A percentile compares a stretch with the other conserved stretches of the same genome.
Evolutionary conservation across 2,113 vertebrate genomes (phyloP).

Genomic region (Peromyscus maniculatus): DNA sequence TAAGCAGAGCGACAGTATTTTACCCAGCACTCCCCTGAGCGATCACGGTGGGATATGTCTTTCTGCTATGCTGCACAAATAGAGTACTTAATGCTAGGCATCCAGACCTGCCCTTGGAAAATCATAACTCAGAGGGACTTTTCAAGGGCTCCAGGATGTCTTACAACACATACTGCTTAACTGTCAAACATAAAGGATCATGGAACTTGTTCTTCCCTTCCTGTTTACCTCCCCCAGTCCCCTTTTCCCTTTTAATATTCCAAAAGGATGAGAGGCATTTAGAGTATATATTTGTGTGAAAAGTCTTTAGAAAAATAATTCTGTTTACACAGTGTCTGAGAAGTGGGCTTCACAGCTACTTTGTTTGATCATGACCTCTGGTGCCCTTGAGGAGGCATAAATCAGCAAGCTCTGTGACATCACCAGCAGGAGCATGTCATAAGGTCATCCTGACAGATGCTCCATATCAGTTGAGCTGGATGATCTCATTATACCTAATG

Average conservation of each 20-base stretch:
- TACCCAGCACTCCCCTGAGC: neutral
- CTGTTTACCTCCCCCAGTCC: neutral
- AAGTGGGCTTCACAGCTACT: neutral
- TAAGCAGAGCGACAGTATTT: neutral
- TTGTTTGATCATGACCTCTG: neutral
- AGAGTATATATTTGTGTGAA: neutral
- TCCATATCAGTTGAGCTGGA: constrained; percentile 60
- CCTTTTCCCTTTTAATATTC: neutral
- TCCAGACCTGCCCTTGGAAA: neutral
- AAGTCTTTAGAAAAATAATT: neutral
- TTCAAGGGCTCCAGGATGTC: neutral
- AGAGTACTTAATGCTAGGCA: neutral
- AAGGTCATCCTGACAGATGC: constrained; percentile 78
- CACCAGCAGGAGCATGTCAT: constrained; percentile 40
- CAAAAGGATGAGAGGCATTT: neutral
- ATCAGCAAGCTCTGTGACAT: constrained; percentile 66
- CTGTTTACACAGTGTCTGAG: neutral
- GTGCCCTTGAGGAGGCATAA: constrained; percentile 27
- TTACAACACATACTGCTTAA: neutral
- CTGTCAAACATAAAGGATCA: neutral
- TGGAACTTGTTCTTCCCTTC: neutral
- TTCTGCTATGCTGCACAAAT: neutral
- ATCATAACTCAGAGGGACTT: neutral
- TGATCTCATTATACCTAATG: constrained; percentile 81
- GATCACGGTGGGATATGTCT: neutral